phyloP scores from a whole-genome alignment of 1,140 invertebrate genomes.

The Yoshiicerus persimilis region DNA sequence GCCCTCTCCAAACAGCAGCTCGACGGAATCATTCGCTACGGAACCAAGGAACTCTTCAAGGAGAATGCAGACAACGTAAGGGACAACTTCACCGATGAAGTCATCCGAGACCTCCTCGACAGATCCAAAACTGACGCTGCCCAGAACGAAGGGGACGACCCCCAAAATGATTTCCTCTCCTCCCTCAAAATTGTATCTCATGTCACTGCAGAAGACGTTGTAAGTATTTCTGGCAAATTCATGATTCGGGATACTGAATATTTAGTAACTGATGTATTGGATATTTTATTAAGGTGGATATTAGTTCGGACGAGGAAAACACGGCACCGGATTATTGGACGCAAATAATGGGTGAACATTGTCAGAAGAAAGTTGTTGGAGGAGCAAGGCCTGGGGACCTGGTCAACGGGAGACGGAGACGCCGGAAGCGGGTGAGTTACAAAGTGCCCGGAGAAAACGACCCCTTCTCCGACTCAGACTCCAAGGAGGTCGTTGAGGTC shows the following conservation, averaged over 20 bases:
- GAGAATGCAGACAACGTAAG: conserved; percentile 68
- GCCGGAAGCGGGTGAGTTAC: not conserved
- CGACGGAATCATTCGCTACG: conserved; percentile 97
- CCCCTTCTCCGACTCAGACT: not conserved
- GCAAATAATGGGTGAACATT: conserved; percentile 95
- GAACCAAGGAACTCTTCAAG: conserved; percentile 98
- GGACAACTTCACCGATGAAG: conserved; percentile 98
- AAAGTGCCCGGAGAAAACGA: not conserved
- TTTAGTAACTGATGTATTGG: no score
- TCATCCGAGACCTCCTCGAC: conserved; percentile 88
- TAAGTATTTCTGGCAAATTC: conserved; percentile 42
- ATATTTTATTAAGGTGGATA: conserved; percentile 76
- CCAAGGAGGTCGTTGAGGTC: no score
- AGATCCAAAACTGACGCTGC: conserved; percentile 90
- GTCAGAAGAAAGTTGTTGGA: conserved; percentile 89
- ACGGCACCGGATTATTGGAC: conserved; percentile 99
- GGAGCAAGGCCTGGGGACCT: not conserved
- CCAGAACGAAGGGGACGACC: conserved; percentile 81
- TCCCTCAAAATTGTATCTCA: conserved; percentile 98
- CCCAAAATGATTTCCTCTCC: conserved; percentile 57
- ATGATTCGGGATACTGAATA: no score
- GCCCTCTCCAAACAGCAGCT: conserved; percentile 98
- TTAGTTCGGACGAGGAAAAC: conserved; percentile 97
- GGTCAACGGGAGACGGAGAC: not conserved
- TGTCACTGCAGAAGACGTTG: conserved; percentile 87